Evolutionary conservation across 2,113 vertebrate species (phyloP).

Genomic region (Clarias gariepinus): DNA sequence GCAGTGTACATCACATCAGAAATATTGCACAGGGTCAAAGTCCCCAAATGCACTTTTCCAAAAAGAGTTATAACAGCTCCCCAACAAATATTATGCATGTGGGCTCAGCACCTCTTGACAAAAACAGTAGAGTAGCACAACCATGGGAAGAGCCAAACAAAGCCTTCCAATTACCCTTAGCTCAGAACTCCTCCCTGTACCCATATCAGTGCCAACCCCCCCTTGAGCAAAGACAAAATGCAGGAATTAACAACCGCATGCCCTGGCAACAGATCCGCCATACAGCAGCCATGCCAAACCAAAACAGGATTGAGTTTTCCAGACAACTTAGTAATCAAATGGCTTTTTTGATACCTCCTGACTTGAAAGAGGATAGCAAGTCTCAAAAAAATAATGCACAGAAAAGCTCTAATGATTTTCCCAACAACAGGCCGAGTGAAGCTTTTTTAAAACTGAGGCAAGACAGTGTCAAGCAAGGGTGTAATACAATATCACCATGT

Average conservation of each 20-base stretch:
- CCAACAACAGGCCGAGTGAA: slow-evolving; percentile 72
- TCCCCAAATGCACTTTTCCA: slow-evolving; percentile 84
- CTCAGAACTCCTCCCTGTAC: slow-evolving; percentile 77
- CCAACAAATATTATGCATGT: slow-evolving; percentile 63
- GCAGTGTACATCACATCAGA: slow-evolving; percentile 78
- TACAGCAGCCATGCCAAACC: slow-evolving; percentile 68
- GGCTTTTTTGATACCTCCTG: slow-evolving; percentile 74
- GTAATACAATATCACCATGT: slow-evolving; percentile 64
- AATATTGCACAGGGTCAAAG: slow-evolving; percentile 75
- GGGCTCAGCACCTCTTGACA: slow-evolving; percentile 77
- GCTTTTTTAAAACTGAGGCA: slow-evolving; percentile 71
- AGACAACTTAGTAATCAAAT: slow-evolving; percentile 79
- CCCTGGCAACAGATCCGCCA: slow-evolving; percentile 85
- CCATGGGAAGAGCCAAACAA: slow-evolving; percentile 83
- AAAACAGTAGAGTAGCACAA: slow-evolving; percentile 74
- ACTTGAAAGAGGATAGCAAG: slow-evolving; percentile 82
- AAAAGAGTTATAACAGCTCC: slow-evolving; percentile 76
- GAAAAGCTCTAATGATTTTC: slow-evolving; percentile 67
- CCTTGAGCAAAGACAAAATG: slow-evolving; percentile 77
- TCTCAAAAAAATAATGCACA: slow-evolving; percentile 68
- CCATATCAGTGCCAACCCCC: slow-evolving; percentile 79
- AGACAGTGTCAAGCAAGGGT: slow-evolving; percentile 69
- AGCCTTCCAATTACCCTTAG: slow-evolving; percentile 74
- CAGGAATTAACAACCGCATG: slow-evolving; percentile 76
- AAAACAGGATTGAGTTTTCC: slow-evolving; percentile 79